Evolutionary conservation across 2,113 vertebrate genomes (phyloP).

Genomic region (Myodes glareolus): DNA sequence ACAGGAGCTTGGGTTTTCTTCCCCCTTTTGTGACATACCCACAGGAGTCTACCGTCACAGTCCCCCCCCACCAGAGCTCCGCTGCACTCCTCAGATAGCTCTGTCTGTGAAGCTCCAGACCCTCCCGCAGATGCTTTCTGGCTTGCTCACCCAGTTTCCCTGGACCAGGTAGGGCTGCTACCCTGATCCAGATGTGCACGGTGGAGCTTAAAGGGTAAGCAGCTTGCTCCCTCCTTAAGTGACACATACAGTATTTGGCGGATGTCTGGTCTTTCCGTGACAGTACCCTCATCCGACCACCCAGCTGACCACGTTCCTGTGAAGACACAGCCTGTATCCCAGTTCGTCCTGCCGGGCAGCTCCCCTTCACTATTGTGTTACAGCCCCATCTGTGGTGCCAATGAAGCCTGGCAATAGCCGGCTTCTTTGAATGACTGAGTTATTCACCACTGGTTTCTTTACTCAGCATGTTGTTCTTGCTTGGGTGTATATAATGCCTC

Average conservation of each 20-base stretch:
- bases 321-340: neutral
- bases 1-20: neutral
- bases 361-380: neutral
- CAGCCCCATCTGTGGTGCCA: neutral
- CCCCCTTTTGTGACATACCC: neutral
- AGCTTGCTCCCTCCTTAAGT: neutral
- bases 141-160: neutral
- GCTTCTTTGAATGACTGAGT: neutral
- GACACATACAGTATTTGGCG: neutral
- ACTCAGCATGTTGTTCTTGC: neutral
- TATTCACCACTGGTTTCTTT: neutral
- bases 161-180: neutral
- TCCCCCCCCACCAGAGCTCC: neutral
- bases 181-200: neutral
- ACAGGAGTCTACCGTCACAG: neutral
- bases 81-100: neutral
- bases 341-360: neutral
- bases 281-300: accelerated
- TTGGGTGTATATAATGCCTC: neutral
- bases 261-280: neutral
- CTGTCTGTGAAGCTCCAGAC: neutral
- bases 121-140: neutral
- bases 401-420: neutral
- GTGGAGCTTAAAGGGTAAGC: neutral
- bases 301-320: neutral